phyloP scores from a whole-genome alignment of 2,797 vertebrate species.

The Spinibarbus caldwelli region DNA sequence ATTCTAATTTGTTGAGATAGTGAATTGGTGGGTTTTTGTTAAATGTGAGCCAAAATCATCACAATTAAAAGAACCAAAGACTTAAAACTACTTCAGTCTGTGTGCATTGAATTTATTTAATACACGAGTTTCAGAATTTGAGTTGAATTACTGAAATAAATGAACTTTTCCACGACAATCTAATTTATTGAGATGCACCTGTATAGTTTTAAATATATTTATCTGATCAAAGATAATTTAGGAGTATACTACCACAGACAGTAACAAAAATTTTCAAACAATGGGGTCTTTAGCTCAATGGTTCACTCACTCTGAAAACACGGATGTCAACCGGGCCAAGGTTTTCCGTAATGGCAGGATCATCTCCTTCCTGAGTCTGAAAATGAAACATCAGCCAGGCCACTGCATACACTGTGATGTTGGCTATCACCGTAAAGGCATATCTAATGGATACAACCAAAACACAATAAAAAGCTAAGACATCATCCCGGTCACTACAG shows the following conservation, averaged over 20 bases:
- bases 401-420: constrained; percentile 86
- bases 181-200: no score
- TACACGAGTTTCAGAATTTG: no score
- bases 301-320: constrained; percentile 84
- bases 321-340: constrained; percentile 82
- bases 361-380: constrained; percentile 65
- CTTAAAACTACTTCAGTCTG: no score
- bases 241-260: not conserved
- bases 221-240: not conserved
- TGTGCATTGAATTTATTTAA: no score
- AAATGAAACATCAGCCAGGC: constrained; percentile 90
- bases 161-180: no score
- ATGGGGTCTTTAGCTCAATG: not conserved
- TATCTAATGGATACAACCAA: constrained; percentile 76
- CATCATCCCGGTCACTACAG: not conserved
- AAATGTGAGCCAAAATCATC: no score
- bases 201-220: no score
- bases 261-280: not conserved
- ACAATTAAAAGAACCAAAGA: no score
- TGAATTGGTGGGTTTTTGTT: no score
- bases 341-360: constrained; percentile 60
- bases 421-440: constrained; percentile 92
- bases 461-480: not conserved
- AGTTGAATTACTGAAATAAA: no score
- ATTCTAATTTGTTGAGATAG: no score